These are phyloP conservation scores for Romanogobio albipinnatus DNA, from an alignment of 2,113 vertebrate genomes.

Conservation along the genomic window DNA sequence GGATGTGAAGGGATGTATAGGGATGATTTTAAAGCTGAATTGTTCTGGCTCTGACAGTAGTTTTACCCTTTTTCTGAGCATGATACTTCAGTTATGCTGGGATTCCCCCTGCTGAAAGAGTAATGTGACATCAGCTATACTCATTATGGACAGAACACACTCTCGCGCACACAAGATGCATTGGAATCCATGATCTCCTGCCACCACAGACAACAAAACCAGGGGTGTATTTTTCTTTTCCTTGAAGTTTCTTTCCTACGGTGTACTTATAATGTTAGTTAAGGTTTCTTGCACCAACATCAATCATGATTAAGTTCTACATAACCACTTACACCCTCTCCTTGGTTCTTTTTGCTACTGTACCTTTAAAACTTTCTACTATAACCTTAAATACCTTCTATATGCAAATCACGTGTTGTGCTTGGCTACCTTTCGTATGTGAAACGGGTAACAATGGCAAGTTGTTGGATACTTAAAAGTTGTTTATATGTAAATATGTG, in stretches of 20 bases:
- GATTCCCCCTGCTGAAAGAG: not conserved
- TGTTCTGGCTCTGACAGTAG: not conserved
- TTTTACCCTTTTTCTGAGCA: not conserved
- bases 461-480: constrained; percentile 3
- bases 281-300: not conserved
- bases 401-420: not conserved
- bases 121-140: not conserved
- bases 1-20: not conserved
- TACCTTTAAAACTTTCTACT: not conserved
- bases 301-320: too few relatives aligned
- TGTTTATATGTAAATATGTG: constrained; percentile 11
- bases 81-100: not conserved
- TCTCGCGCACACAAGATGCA: not conserved
- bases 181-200: not conserved
- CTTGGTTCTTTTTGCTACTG: not conserved
- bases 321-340: not conserved
- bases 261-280: not conserved
- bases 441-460: constrained; percentile 6
- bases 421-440: not conserved
- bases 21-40: not conserved
- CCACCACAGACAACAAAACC: not conserved
- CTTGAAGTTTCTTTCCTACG: not conserved
- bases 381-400: not conserved
- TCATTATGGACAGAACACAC: not conserved
- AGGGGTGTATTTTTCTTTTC: not conserved